These are phyloP conservation scores for Caerostris darwini DNA, from an alignment of 1,140 invertebrate genomes.

Conservation along the genomic window DNA sequence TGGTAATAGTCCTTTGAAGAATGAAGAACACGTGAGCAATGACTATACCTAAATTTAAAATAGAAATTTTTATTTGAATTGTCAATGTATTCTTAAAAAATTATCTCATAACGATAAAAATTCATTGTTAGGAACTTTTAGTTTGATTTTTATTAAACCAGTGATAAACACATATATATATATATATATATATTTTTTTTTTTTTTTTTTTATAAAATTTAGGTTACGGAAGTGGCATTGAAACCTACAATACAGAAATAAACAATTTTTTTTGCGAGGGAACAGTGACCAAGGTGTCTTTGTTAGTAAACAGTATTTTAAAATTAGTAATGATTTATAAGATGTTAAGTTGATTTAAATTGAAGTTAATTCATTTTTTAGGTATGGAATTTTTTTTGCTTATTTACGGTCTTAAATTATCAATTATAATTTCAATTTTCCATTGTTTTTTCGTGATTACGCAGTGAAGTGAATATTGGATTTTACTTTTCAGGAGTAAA, in stretches of 20 bases:
- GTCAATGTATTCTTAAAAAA: no score
- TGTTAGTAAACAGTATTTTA: slow-evolving; percentile 24
- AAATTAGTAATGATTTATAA: background rate
- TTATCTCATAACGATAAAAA: no score
- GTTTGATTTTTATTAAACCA: no score
- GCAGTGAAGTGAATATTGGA: background rate
- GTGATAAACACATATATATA: no score
- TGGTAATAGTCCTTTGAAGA: no score
- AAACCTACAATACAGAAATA: background rate
- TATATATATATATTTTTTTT: no score
- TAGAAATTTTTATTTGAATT: no score
- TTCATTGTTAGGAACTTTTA: no score
- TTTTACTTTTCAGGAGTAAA: background rate
- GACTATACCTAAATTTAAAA: no score
- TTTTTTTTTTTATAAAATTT: no score
- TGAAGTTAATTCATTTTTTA: background rate
- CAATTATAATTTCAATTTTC: background rate
- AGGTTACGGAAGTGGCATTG: background rate
- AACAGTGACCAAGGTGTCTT: slow-evolving; percentile 36
- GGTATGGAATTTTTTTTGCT: background rate
- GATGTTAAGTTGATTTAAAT: background rate
- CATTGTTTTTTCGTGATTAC: slow-evolving; percentile 34
- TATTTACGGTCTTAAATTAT: background rate
- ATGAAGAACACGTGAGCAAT: no score
- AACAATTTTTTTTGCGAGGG: slow-evolving; percentile 1